Evolutionary conservation across 2,113 vertebrate genomes (phyloP), one percentile per base, ranked within the genome.

Genomic region (Dromiciops gliroides): DNA sequence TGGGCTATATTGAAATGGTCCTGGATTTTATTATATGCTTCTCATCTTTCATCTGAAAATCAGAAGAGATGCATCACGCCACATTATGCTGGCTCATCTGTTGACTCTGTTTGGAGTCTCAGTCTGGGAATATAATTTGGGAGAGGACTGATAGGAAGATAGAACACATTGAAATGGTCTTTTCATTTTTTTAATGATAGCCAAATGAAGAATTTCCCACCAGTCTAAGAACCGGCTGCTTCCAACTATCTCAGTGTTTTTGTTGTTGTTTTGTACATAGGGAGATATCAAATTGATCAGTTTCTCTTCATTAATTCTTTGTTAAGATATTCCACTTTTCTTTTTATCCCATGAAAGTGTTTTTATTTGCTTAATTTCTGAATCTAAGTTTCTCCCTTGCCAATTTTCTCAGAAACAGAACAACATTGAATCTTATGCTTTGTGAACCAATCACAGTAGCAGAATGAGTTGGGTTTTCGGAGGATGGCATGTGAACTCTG

Each of bases 11-110:
- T 89, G 90, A 92, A 96, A 94, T 93, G 75, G 88, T 89, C 94
- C 88, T 60, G 50, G 83, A 44, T 94, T 96, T 97, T 49, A 75
- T 92, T 94, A 95, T 89, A 53, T 51, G 49, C 83, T 49, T 52
- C 48, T 25, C 92, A 56, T 26, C 96, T 96, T 96, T 97, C 60
- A 92, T 95, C 91, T 95, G 95, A 53, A 96, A 95, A 89, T 92
- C 28, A 48, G 83, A 94, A 94, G 53, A 60, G 6, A 90, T 31
- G 53, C n/a, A 28, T 44, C 92, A 31, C 93, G 50, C 48, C 90
- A 92, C 94, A 75, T 2, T 8, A 60, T 49, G 26, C 51, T 75
- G 95, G n/a, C 26, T 83, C 67, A 83, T 83, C 67, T 83, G n/a
- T 83, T 83, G 37, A 44, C n/a, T 83, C 60, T 75, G 37, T 12